A percentile compares a stretch with the other conserved stretches of the same genome.
phyloP scores from a whole-genome alignment of 2,888 invertebrate genomes.

The Idaea dimidiata region DNA sequence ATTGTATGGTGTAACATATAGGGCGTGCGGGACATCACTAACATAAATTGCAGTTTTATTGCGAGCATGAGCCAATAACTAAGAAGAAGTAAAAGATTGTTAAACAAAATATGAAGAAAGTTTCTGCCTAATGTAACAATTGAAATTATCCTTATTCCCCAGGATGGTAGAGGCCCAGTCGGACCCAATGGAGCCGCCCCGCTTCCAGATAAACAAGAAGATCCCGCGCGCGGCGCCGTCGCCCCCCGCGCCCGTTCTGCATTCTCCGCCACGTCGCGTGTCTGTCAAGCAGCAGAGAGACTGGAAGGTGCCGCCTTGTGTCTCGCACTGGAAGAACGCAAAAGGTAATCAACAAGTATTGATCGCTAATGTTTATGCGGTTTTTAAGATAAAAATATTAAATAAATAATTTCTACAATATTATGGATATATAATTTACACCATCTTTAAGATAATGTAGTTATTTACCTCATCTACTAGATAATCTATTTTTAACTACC shows the following conservation, averaged over 20 bases:
- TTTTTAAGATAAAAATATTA: too few relatives aligned
- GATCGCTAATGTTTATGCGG: too few relatives aligned
- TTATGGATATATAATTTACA: too few relatives aligned
- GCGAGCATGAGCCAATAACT: too few relatives aligned
- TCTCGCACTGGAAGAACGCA: slow-evolving; percentile 99
- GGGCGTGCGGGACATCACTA: too few relatives aligned
- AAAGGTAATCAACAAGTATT: slow-evolving; percentile 89
- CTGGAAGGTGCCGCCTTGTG: slow-evolving; percentile 99
- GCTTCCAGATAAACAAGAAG: slow-evolving; percentile 99
- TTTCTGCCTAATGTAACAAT: background rate
- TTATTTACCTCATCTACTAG: too few relatives aligned
- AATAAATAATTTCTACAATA: too few relatives aligned
- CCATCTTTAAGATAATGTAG: too few relatives aligned
- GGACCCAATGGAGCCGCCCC: slow-evolving; percentile 99
- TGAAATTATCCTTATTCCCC: background rate
- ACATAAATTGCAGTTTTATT: too few relatives aligned
- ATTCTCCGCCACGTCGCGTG: slow-evolving; percentile 98
- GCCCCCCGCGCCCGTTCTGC: slow-evolving; percentile 98
- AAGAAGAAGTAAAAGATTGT: too few relatives aligned
- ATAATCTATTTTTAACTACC: too few relatives aligned
- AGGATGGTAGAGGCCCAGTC: slow-evolving; percentile 82
- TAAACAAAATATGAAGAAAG: background rate
- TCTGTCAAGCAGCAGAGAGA: slow-evolving; percentile 99
- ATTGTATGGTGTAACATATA: too few relatives aligned
- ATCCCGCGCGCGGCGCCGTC: slow-evolving; percentile 99